Evolutionary conservation across 37 sponge, comb jelly and placozoan species (phyloP).

Genomic region (Corticium candelabrum): DNA sequence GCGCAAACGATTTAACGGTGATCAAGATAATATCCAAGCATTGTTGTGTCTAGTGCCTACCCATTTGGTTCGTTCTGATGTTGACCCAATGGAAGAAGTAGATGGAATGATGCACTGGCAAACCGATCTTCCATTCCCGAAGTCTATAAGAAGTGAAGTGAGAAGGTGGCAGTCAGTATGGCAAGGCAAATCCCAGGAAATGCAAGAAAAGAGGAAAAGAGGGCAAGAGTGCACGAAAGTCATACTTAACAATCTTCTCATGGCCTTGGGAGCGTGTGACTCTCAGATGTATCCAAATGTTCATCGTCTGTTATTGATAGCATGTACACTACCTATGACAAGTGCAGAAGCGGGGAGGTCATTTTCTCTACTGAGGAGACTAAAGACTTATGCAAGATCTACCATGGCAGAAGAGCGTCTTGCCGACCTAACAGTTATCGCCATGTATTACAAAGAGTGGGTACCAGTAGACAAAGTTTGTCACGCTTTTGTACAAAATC

Average conservation of each 20-base stretch:
- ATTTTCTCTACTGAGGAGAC: conserved; percentile 12
- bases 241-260: conserved; percentile 23
- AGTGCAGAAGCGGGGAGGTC: conserved; percentile 37
- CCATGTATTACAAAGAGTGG: conserved; percentile 24
- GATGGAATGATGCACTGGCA: conserved; percentile 13
- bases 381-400: conserved; percentile 35
- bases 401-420: conserved; percentile 20
- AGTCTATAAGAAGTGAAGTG: conserved; percentile 26
- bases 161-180: conserved; percentile 24
- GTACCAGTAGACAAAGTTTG: conserved; percentile 29
- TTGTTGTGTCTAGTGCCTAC: conserved; percentile 12
- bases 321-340: conserved; percentile 36
- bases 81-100: too few relatives aligned
- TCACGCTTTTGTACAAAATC: conserved; percentile 20
- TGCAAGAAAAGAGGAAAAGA: too few relatives aligned
- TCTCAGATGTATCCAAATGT: conserved; percentile 29
- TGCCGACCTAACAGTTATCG: conserved; percentile 30
- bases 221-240: neutral
- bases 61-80: neutral
- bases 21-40: too few relatives aligned
- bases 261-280: conserved; percentile 13
- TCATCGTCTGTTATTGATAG: conserved; percentile 28
- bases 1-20: conserved; percentile 20
- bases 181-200: too few relatives aligned
- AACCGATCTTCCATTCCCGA: conserved; percentile 25